Base-by-base conservation (phyloP, 2,113 vertebrate species). In the Plecotus auritus region DNA sequence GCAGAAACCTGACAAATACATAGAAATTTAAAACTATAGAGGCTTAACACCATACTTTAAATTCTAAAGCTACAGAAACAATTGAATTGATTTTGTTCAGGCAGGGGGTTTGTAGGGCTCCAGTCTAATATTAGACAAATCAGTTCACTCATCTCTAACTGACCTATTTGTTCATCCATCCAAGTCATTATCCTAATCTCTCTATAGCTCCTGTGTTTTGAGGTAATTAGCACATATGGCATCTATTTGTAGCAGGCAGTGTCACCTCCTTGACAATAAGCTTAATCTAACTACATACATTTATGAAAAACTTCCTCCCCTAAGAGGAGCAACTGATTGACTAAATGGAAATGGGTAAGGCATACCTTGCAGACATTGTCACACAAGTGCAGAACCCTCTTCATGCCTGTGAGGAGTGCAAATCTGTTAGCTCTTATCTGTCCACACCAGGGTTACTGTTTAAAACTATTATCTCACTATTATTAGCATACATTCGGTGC, bases 101-200 rank as follows among this genome's bases (percentile, higher is more conserved):
- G 72, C 87, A 90, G 70, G 61, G 66, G 8, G 51, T 85, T 93
- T 95, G 54, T 90, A 76, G 90, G 51, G 40, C 72, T 96, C 47
- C 16, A 22, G 90, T 97, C 93, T 96, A 95, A 95, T 94, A 94
- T 95, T 96, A 97, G 96, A 90, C 72, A 96, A 93, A 93, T 94
- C 87, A 93, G 86, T 84, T 90, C 78, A 51, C 89, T 97, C 85
- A 96, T 94, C 95, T 95, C 94, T 90, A 78, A 66, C 47, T 97
- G 96, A 96, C 97, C 96, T 95, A 95, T 95, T 95, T 95, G 73
- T 95, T 96, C 94, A 95, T 86, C 83, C 91, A 76, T 88, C 78
- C 74, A 94, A 95, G 37, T 95, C 77, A 89, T 96, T 96, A 91
- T 17, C 17, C 69, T 96, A 95, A 95, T 96, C 93, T 94, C 90